Evolutionary conservation across 2,797 vertebrate genomes (phyloP).

Genomic region (Pachyuromys duprasi): DNA sequence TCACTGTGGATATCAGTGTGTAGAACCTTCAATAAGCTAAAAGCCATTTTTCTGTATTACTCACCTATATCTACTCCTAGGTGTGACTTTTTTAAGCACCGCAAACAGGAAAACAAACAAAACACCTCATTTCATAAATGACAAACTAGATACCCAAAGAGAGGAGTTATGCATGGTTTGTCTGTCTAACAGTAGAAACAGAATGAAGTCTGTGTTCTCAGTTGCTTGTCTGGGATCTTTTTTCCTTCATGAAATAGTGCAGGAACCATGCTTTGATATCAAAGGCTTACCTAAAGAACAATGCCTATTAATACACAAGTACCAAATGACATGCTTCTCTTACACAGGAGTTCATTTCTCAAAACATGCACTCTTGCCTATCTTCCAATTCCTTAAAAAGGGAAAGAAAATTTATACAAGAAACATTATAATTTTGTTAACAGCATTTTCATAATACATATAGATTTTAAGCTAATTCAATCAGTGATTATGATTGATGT

Average conservation of each 20-base stretch:
- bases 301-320: background rate
- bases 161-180: background rate
- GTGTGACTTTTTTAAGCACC: background rate
- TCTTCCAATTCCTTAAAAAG: background rate
- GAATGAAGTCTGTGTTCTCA: constrained; percentile 24
- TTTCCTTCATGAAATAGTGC: constrained; percentile 15
- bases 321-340: constrained; percentile 37
- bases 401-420: constrained; percentile 31
- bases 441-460: background rate
- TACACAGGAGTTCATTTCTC: constrained; percentile 24
- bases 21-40: background rate
- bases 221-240: constrained; percentile 22
- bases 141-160: constrained; percentile 6
- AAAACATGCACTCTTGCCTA: constrained; percentile 18
- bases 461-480: constrained; percentile 38
- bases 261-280: constrained; percentile 42
- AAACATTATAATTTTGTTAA: constrained; percentile 44
- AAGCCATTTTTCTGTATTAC: background rate
- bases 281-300: background rate
- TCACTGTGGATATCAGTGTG: background rate
- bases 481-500: background rate
- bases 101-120: background rate
- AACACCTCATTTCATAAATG: background rate
- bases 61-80: background rate
- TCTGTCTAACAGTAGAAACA: background rate